Evolutionary conservation across 2,113 vertebrate genomes (phyloP).

Genomic region (Syrrhaptes paradoxus): DNA sequence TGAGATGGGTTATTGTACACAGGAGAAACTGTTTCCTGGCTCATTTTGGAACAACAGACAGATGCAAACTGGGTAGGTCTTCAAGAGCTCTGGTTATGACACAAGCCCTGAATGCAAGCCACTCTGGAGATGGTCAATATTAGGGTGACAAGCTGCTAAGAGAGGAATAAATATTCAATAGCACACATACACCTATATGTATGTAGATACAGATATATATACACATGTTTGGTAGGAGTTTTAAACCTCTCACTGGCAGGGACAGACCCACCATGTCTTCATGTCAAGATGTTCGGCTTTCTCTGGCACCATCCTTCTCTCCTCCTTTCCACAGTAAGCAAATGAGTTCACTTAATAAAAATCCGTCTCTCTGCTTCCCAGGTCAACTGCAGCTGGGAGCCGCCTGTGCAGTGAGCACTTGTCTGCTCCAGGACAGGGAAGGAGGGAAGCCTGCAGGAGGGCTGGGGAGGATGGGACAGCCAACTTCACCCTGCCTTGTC

Average conservation of each 20-base stretch:
- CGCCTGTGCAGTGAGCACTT: not conserved
- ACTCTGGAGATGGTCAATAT: not conserved
- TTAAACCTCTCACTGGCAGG: not conserved
- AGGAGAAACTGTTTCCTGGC: not conserved
- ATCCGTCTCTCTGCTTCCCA: not conserved
- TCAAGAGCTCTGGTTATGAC: not conserved
- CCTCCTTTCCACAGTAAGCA: not conserved
- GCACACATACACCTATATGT: too few species aligned
- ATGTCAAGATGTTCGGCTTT: not conserved
- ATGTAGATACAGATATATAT: fast-evolving
- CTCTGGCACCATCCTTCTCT: not conserved
- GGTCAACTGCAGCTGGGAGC: not conserved
- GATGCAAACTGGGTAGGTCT: not conserved
- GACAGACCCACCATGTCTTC: not conserved
- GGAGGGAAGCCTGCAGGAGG: not conserved
- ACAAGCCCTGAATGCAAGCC: too few species aligned
- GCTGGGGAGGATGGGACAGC: not conserved
- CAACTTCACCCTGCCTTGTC: not conserved
- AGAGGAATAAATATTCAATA: not conserved
- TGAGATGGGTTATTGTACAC: too few species aligned
- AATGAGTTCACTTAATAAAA: not conserved
- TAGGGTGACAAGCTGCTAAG: not conserved
- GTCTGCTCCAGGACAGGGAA: not conserved
- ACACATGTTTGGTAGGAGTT: not conserved
- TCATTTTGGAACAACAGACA: not conserved